Evolutionary conservation across 2,113 vertebrate species (phyloP), one percentile per base, ranked within the genome.

Genomic region (Stigmatopora nigra): DNA sequence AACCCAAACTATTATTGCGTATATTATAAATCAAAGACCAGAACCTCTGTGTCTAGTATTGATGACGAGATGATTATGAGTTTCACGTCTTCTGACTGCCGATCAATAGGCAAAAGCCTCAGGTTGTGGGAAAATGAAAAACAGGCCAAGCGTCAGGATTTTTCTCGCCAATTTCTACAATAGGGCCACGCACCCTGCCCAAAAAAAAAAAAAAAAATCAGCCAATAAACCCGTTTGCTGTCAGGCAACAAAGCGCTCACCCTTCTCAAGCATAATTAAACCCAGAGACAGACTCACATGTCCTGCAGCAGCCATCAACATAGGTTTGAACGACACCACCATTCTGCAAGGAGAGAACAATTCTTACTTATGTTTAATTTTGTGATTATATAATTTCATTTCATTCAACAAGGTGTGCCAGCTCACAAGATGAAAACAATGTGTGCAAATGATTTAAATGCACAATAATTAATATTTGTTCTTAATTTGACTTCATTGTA

Each of bases 281-380:
- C 56, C 5, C 35, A 59, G 22, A 78, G 70, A 98, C 96, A 78
- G 70, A 98, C 96, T 98, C 93, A 99, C 97, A 98, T 82, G 92
- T 98, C 90, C 88, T 96, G 91, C 96, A 99, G 92, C 97, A 99
- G 85, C 95, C 96, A 67, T 96, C 94, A 47, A 93, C 94, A 72
- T 93, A 98, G 7, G 82, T 93, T 86, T 96, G 92, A 76, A 97
- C 91, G 78, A 90, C 79, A 41, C 97, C 97, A 48, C 96, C 97
- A 79, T 90, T 96, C 97, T 99, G 90, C 63, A 86, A 82, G 76
- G 72, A 89, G 63, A 90, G 63, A 45, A 61, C 44, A 60, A 3
- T 60, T 59, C 7, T 12, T 17, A 12, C 41, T 31, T 16, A 31
- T 16, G 5, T 56, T 31, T 31, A 11, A 56, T 56, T 5, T 15